Conservation (phyloP, 2,888 invertebrate species). For the Pteria penguin region DNA sequence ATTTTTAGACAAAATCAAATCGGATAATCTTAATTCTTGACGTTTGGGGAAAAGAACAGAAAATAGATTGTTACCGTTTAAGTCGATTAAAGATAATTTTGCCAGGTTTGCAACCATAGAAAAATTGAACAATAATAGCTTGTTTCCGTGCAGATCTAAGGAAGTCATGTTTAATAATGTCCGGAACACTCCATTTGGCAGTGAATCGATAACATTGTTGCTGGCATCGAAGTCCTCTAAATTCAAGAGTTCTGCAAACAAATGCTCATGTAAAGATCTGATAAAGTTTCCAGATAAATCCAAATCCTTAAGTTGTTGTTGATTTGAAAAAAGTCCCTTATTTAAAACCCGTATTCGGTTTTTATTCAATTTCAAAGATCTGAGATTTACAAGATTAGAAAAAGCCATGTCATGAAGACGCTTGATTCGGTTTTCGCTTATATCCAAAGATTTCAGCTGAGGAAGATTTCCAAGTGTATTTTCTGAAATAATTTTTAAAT, state of each 20-base stretch:
- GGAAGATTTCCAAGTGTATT: constrained; percentile 59
- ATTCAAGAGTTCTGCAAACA: constrained; percentile 57
- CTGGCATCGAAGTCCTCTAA: constrained; percentile 61
- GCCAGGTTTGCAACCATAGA: constrained; percentile 50
- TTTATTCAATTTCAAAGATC: constrained; percentile 57
- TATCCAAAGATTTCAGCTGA: constrained; percentile 61
- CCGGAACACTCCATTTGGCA: constrained; percentile 56
- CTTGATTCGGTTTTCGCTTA: constrained; percentile 63
- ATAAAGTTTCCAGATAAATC: constrained; percentile 62
- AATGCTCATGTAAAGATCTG: constrained; percentile 49
- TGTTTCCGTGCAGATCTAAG: constrained; percentile 59
- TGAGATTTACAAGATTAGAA: constrained; percentile 53
- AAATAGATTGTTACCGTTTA: constrained; percentile 55
- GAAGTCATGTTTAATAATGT: constrained; percentile 55
- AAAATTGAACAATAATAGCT: constrained; percentile 55
- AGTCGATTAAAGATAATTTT: constrained; percentile 52
- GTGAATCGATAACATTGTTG: constrained; percentile 53
- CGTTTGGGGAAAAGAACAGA: constrained; percentile 45
- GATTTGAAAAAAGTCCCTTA: constrained; percentile 54
- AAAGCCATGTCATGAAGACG: constrained; percentile 55
- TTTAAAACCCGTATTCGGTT: constrained; percentile 54
- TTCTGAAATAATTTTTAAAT: constrained; percentile 51
- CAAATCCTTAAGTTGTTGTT: constrained; percentile 55
- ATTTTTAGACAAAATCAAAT: constrained; percentile 53
- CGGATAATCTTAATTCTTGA: constrained; percentile 43